phyloP scores from a whole-genome alignment of 2,113 vertebrate genomes.

The Rissa tridactyla region DNA sequence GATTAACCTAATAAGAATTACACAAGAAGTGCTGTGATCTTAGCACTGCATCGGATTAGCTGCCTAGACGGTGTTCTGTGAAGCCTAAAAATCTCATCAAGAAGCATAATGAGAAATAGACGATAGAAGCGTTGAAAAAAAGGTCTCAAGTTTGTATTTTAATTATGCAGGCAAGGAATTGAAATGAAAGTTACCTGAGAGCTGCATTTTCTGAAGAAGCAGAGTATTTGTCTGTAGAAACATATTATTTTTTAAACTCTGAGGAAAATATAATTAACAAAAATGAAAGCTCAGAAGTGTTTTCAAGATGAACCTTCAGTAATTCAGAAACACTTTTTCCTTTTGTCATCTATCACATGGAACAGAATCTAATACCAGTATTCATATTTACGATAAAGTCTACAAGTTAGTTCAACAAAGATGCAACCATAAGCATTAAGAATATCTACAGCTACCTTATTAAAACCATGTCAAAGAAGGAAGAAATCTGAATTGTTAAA shows the following conservation, averaged over 20 bases:
- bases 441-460: not conserved
- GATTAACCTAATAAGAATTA: conserved; percentile 67
- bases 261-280: not conserved
- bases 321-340: not conserved
- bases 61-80: conserved; percentile 24
- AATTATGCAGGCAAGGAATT: conserved; percentile 26
- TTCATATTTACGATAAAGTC: not conserved
- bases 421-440: not conserved
- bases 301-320: not conserved
- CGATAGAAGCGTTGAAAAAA: conserved; percentile 3
- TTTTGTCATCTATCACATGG: not conserved
- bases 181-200: conserved; percentile 36
- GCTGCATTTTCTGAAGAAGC: not conserved
- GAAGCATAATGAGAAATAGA: conserved; percentile 53
- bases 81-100: conserved; percentile 56
- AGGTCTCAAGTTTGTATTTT: conserved; percentile 33
- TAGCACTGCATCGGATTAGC: conserved; percentile 55
- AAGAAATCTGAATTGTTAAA: not conserved
- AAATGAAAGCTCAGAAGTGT: not conserved
- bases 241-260: not conserved
- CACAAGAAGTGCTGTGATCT: conserved; percentile 59
- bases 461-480: not conserved
- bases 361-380: not conserved
- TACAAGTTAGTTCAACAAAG: not conserved
- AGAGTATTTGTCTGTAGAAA: not conserved